Conservation (phyloP, 37 sponge, comb jelly and placozoan species). For the Halichondria panicea region DNA sequence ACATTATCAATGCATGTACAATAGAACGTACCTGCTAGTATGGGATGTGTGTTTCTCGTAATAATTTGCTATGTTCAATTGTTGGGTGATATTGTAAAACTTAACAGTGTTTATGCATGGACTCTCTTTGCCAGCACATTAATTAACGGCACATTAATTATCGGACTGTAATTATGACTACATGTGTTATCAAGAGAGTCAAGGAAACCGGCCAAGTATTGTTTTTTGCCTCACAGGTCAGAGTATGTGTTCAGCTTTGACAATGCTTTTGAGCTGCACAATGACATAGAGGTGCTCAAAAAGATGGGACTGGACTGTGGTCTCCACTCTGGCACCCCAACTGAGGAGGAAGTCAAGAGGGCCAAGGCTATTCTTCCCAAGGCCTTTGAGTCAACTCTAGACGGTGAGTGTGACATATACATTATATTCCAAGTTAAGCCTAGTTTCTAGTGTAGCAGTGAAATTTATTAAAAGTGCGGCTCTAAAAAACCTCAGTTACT, state of each 20-base stretch:
- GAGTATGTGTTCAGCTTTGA: conserved; percentile 95
- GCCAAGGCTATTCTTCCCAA: conserved; percentile 82
- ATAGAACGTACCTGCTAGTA: neutral
- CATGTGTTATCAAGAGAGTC: too few relatives aligned
- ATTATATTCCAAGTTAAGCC: neutral
- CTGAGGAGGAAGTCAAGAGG: conserved; percentile 52
- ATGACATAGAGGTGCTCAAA: conserved; percentile 90
- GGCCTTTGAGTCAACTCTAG: conserved; percentile 58
- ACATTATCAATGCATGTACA: neutral
- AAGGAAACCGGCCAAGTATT: too few relatives aligned
- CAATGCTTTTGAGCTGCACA: conserved; percentile 87
- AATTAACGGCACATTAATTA: neutral
- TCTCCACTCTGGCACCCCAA: conserved; percentile 65
- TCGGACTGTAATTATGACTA: too few relatives aligned
- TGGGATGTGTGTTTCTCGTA: neutral
- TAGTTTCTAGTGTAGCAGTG: too few relatives aligned
- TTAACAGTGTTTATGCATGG: neutral
- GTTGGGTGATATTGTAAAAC: conserved; percentile 25
- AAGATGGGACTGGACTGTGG: conserved; percentile 89
- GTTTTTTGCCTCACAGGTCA: conserved; percentile 44
- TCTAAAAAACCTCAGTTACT: too few relatives aligned
- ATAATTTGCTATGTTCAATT: conserved; percentile 9
- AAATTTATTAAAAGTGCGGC: too few relatives aligned
- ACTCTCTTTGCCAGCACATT: neutral
- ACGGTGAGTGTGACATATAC: conserved; percentile 45